phyloP scores from a whole-genome alignment of 2,888 invertebrate species.

The Sminthurides aquaticus region DNA sequence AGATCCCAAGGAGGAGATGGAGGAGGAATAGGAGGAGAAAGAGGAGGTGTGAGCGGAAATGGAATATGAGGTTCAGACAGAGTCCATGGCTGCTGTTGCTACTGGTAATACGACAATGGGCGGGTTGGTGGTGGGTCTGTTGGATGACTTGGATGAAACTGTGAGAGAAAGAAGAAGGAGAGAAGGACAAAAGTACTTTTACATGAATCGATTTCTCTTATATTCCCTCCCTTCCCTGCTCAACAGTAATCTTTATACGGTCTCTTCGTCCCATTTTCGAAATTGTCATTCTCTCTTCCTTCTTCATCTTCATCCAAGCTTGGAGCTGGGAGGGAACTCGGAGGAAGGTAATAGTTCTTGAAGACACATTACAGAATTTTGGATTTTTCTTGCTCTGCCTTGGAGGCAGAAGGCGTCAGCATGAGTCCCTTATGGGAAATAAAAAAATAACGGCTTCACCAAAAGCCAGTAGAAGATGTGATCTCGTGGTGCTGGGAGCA shows the following conservation, averaged over 20 bases:
- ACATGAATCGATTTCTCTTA: not conserved
- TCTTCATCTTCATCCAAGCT: no score
- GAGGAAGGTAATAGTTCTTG: not conserved
- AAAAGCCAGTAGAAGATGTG: not conserved
- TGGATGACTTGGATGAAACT: no score
- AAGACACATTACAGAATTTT: not conserved
- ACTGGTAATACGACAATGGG: not conserved
- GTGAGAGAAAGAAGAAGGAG: no score
- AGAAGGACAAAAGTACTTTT: not conserved
- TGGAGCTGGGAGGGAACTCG: not conserved
- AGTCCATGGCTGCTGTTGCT: not conserved
- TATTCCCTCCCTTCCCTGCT: not conserved
- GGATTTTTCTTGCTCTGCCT: not conserved
- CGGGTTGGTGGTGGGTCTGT: not conserved
- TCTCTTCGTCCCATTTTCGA: not conserved
- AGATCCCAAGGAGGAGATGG: constrained; percentile 18
- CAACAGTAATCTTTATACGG: not conserved
- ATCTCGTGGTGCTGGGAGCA: not conserved
- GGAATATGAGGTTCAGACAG: no score
- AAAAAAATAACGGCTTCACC: not conserved
- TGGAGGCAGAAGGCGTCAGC: not conserved
- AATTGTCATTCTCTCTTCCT: not conserved
- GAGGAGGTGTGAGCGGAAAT: not conserved
- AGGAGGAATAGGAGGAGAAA: not conserved
- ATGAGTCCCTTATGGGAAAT: not conserved